Conservation (phyloP, 2,113 vertebrate genomes). For the Calidris pugnax region DNA sequence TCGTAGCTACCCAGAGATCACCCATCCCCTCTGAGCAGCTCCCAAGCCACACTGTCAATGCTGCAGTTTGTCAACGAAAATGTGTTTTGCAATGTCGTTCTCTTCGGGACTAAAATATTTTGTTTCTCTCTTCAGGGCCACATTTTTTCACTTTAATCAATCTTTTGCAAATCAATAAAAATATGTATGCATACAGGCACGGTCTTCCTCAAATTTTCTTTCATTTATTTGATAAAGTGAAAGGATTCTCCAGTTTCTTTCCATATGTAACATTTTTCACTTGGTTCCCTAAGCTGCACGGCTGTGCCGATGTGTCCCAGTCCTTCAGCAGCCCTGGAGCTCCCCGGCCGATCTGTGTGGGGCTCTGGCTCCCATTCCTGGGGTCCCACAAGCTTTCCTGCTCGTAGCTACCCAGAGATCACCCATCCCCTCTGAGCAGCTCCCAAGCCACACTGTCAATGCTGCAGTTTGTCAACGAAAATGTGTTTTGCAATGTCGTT, state of each 20-base stretch:
- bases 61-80: neutral
- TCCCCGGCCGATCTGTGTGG: accelerated
- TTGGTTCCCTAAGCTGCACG: neutral
- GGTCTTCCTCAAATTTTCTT: neutral
- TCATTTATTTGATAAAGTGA: neutral
- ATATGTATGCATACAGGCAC: neutral
- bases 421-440: neutral
- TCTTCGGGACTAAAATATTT: neutral
- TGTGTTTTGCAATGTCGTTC: neutral
- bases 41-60: neutral
- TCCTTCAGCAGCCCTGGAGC: neutral
- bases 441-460: neutral
- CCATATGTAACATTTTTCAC: neutral
- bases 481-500: neutral
- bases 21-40: neutral
- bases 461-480: neutral
- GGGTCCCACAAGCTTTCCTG: neutral
- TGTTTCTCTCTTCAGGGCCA: neutral
- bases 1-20: neutral
- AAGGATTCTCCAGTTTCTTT: neutral
- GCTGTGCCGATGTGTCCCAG: accelerated
- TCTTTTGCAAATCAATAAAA: neutral
- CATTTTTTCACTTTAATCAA: neutral
- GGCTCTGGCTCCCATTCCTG: neutral
- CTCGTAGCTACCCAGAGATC: neutral